phyloP scores from a whole-genome alignment of 2,797 vertebrate species.

The Sciaenops ocellatus region DNA sequence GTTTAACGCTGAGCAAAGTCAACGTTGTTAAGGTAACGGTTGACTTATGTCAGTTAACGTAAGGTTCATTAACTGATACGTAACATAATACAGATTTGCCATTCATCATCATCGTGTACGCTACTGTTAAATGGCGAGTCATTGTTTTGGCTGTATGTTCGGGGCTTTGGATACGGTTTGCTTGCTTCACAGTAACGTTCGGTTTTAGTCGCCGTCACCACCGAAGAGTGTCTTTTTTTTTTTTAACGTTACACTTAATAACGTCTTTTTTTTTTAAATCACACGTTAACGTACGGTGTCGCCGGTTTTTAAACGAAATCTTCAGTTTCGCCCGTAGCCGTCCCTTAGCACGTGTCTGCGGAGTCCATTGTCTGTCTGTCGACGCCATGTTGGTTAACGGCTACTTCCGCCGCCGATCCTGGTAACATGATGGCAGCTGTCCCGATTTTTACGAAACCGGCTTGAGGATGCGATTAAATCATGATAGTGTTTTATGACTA shows the following conservation, averaged over 20 bases:
- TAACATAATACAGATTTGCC: no score
- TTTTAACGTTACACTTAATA: not conserved
- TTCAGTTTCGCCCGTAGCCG: conserved; percentile 1
- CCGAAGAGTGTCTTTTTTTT: accelerated
- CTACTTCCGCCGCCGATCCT: conserved; percentile 75
- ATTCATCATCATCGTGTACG: no score
- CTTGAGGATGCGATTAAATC: not conserved
- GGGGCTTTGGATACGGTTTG: accelerated
- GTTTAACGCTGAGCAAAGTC: no score
- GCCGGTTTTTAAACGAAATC: not conserved
- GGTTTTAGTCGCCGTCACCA: accelerated
- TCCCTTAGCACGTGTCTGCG: conserved; percentile 78
- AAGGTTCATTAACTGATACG: no score
- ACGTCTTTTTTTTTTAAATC: not conserved
- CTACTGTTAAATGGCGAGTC: not conserved
- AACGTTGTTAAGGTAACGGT: no score
- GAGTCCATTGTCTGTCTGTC: conserved; percentile 78
- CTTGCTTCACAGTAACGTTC: not conserved
- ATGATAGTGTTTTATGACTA: accelerated
- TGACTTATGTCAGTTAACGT: no score
- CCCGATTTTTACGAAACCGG: conserved; percentile 1
- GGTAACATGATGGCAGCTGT: conserved; percentile 33
- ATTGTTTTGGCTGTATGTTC: not conserved
- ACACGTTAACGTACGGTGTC: accelerated
- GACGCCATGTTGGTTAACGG: conserved; percentile 84